Evolutionary conservation across 2,113 vertebrate genomes (phyloP), one percentile per base, ranked within the genome.

Genomic region (Scatophagus argus): DNA sequence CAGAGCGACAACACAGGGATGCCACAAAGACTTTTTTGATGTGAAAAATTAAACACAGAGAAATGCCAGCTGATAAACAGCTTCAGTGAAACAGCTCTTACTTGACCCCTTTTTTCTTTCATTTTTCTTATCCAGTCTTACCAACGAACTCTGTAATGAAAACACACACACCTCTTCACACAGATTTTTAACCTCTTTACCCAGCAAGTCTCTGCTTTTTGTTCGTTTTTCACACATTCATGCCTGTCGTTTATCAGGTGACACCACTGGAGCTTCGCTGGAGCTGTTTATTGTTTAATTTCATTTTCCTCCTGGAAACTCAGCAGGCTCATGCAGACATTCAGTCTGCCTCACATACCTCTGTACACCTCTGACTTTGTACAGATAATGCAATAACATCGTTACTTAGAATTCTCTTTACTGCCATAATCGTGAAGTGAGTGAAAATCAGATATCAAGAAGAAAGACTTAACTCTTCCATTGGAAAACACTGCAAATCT

Each of bases 1-100:
- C 73, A 62, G 38, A 11, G 23, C 11, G 10, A 36, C 46, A 16
- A 32, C 46, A 21, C 17, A 31, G 27, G 9, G 4, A n/a, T 19
- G 16, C 41, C 27, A 55, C 58, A 47, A 58, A 83, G 63, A 71
- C 46, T 43, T 69, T 76, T 71, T 52, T 70, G 13, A 61, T 43
- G 21, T 74, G 2, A 75, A 6, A 46, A 55, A 81, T 25, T 7
- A 36, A 64, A 62, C 19, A 58, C 17, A 13, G 51, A 52, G 9
- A 77, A 67, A 72, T 41, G 46, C 16, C 59, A 67, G 9, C 7
- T 49, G 54, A 72, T 74, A 21, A 80, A 58, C 32, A 14, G 46
- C 47, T 32, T 4, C n/a, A 17, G 59, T 2, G 14, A 46, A 69
- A 19, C 14, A 21, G 11, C 16, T 27, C 36, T 76, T 46, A 54